Percentiles rank a stretch among this genome's conserved stretches.
Evolutionary conservation across 2,797 vertebrate species (phyloP).

Genomic region (Sebastolobus altivelis): DNA sequence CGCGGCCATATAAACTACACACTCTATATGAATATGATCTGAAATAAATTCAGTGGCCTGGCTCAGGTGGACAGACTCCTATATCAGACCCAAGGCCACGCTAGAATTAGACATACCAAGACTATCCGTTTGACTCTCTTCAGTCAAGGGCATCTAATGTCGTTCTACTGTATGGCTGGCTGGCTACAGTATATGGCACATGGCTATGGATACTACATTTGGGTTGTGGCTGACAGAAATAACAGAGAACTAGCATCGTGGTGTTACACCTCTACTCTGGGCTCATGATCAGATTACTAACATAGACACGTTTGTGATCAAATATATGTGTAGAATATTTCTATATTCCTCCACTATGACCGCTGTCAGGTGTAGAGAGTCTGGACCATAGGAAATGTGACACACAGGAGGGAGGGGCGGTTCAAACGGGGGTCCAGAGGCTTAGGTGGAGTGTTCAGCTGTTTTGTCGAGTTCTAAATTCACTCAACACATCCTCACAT

Average conservation of each 20-base stretch:
- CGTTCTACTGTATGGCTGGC: slow-evolving; percentile 18
- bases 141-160: slow-evolving; percentile 74
- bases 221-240: slow-evolving; percentile 8
- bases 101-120: slow-evolving; percentile 64
- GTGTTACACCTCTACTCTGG: background rate
- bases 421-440: slow-evolving; percentile 71
- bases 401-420: slow-evolving; percentile 23
- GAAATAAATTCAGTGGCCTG: background rate
- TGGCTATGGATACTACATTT: slow-evolving; percentile 15
- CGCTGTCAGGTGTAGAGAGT: slow-evolving; percentile 49
- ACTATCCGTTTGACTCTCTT: slow-evolving; percentile 22
- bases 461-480: slow-evolving; percentile 81
- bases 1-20: background rate
- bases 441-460: slow-evolving; percentile 82
- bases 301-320: background rate
- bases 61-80: background rate
- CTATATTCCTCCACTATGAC: slow-evolving; percentile 28
- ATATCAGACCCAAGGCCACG: slow-evolving; percentile 14
- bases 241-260: background rate
- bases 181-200: slow-evolving; percentile 23
- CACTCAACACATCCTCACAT: slow-evolving; percentile 79
- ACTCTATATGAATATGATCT: slow-evolving; percentile 2
- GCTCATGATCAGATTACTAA: slow-evolving; percentile 5
- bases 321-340: slow-evolving; percentile 7
- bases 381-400: slow-evolving; percentile 67